Evolutionary conservation across 2,797 vertebrate genomes (phyloP).

Genomic region (Gallinago solitaria): DNA sequence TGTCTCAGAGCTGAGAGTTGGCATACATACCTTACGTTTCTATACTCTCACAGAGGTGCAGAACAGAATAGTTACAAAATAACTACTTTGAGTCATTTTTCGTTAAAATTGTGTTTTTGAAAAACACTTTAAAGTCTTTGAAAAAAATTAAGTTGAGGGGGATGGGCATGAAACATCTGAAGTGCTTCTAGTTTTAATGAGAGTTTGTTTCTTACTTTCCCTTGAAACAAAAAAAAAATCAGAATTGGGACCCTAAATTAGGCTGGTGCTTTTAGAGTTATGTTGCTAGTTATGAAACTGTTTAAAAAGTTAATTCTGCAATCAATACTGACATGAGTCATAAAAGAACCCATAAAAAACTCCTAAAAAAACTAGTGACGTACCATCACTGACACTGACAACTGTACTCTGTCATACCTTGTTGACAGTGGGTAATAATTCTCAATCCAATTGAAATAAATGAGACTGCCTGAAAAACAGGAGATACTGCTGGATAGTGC

Average conservation of each 20-base stretch:
- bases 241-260: not conserved
- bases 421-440: not conserved
- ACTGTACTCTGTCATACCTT: not conserved
- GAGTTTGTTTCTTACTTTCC: not conserved
- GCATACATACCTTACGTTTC: not conserved
- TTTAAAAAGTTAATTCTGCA: not conserved
- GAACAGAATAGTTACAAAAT: not conserved
- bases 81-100: not conserved
- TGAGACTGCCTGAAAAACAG: not conserved
- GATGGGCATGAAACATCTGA: not conserved
- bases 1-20: not conserved
- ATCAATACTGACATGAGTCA: not conserved
- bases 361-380: not conserved
- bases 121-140: not conserved
- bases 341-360: not conserved
- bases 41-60: not conserved
- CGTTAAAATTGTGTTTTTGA: not conserved
- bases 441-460: not conserved
- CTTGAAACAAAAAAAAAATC: not conserved
- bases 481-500: not conserved
- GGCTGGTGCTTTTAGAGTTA: not conserved
- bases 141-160: not conserved
- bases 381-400: not conserved
- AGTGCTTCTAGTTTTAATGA: not conserved
- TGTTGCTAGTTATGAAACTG: not conserved